Evolutionary conservation across 2,888 invertebrate species (phyloP).

Genomic region (Neria commutata): DNA sequence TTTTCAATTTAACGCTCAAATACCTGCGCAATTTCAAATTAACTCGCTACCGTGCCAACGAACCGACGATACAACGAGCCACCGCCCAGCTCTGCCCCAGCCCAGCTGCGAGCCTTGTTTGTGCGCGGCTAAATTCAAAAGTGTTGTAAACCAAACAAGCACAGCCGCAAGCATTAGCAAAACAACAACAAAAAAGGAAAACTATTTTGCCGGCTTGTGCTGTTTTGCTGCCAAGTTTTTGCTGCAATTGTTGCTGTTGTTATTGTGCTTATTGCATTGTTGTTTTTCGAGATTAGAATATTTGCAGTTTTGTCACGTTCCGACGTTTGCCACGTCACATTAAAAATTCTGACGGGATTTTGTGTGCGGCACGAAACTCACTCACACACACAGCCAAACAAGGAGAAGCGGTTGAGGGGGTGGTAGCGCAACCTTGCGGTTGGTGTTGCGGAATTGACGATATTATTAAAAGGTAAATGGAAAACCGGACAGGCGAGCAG

Average conservation of each 20-base stretch:
- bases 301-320: conserved; percentile 50
- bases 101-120: too few relatives aligned
- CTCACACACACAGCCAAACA: not conserved
- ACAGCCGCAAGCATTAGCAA: not conserved
- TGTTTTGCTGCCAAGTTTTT: conserved; percentile 16
- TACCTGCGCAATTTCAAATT: too few relatives aligned
- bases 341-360: conserved; percentile 12
- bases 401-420: too few relatives aligned
- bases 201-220: not conserved
- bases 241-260: not conserved
- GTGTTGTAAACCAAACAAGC: not conserved
- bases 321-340: conserved; percentile 47
- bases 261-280: conserved; percentile 13
- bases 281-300: conserved; percentile 43
- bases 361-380: not conserved
- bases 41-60: too few relatives aligned
- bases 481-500: not conserved
- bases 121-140: not conserved
- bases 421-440: too few relatives aligned
- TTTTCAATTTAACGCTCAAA: too few relatives aligned
- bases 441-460: not conserved
- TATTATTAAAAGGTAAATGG: not conserved
- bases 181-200: too few relatives aligned
- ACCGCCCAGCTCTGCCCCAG: too few relatives aligned
- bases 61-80: not conserved